Evolutionary conservation across 2,888 invertebrate genomes (phyloP).

Genomic region (Flexamia atlantica): DNA sequence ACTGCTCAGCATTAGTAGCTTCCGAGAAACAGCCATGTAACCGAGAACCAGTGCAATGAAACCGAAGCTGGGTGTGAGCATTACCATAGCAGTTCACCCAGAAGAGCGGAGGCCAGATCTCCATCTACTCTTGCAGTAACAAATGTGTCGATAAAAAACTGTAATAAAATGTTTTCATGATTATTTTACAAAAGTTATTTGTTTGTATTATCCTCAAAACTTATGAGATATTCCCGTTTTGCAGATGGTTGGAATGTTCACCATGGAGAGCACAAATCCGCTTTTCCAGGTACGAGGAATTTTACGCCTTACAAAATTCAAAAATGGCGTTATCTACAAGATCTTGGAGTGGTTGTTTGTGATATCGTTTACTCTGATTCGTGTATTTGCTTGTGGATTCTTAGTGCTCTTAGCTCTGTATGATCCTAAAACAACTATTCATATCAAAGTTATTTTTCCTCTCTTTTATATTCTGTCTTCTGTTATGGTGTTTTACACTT

Average conservation of each 20-base stretch:
- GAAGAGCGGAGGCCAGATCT: too few species aligned
- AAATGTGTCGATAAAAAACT: too few species aligned
- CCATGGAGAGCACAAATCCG: not conserved
- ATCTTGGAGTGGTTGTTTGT: not conserved
- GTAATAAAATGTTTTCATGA: too few species aligned
- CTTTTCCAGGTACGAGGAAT: not conserved
- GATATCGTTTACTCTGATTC: not conserved
- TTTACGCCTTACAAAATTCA: not conserved
- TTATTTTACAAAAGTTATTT: too few species aligned
- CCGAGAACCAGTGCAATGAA: too few species aligned
- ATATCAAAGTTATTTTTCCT: not conserved
- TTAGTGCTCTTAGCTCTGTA: not conserved
- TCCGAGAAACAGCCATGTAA: too few species aligned
- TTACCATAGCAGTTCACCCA: too few species aligned
- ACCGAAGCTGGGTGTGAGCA: too few species aligned
- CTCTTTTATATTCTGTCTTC: not conserved
- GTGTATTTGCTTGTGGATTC: not conserved
- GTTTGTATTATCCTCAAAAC: not conserved
- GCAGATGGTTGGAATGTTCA: not conserved
- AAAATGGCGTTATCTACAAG: not conserved
- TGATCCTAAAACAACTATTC: not conserved
- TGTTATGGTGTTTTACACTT: conserved; percentile 3
- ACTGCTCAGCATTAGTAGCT: too few species aligned
- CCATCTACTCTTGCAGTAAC: too few species aligned
- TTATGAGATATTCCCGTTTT: not conserved